Base-by-base conservation (phyloP, 2,113 vertebrate species). In the Saguinus midas region DNA sequence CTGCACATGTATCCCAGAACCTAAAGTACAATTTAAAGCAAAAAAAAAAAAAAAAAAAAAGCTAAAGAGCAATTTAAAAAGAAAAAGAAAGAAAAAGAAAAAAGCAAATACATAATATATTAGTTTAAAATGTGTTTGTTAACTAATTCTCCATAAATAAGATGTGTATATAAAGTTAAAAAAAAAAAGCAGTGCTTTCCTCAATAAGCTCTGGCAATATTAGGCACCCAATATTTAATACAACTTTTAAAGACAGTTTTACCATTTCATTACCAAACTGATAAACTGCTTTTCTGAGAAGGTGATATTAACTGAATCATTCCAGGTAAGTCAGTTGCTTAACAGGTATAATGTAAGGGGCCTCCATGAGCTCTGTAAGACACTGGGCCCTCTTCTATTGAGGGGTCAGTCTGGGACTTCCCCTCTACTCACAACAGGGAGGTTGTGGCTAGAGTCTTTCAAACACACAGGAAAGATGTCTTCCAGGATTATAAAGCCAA, bases 251-350 rank as follows among this genome's bases (percentile, higher is more conserved):
- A 78, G 89, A 88, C 23, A 52, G 72, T 92, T 87, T 95, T 2
- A 66, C 87, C 94, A 88, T 12, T n/a, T 96, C 92, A 85, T 40
- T 95, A 90, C 20, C 40, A 93, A 98, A 91, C 95, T 55, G 90
- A 93, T 66, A 17, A 55, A 16, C 48, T 1, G 1, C 17, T 82
- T 64, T 87, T 73, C 76, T 23, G 90, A 95, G 84, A 93, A 75
- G 86, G 45, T 73, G 48, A 76, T 94, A 96, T 87, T 94, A 91
- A 93, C 5, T 1, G 72, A 75, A 87, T 85, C 82, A 45, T 87
- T 96, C 79, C 35, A 50, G 87, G 66, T 57, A 91, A 95, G 95
- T 66, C 76, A 48, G 37, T 18, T 86, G 57, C 73, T 91, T 70
- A 83, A 87, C 48, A 50, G 25, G 25, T 90, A 12, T 55, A 88